Conservation (phyloP, 2,888 invertebrate species). For the Peribatodes rhomboidaria region DNA sequence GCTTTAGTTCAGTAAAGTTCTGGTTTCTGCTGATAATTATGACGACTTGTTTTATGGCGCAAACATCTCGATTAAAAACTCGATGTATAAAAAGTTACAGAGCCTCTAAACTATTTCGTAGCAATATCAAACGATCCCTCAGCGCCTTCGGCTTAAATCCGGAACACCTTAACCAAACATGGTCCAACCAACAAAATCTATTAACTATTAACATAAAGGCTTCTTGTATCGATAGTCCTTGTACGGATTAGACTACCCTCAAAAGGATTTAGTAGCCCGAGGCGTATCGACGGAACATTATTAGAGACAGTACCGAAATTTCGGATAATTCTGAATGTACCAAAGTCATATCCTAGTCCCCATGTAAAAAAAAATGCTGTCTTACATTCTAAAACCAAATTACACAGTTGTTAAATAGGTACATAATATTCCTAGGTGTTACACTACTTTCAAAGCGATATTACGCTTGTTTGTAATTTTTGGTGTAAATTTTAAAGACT, state of each 20-base stretch:
- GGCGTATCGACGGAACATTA: slow-evolving; percentile 59
- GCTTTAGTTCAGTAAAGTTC: too few species aligned
- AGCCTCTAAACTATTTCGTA: not conserved
- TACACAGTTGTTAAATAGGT: too few species aligned
- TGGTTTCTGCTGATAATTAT: too few species aligned
- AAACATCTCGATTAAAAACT: too few species aligned
- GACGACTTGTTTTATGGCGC: too few species aligned
- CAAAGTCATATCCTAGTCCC: not conserved
- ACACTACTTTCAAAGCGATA: too few species aligned
- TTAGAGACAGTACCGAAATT: slow-evolving; percentile 59
- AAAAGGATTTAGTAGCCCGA: slow-evolving; percentile 73
- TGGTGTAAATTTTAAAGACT: too few species aligned
- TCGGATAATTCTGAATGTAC: not conserved
- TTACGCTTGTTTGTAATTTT: too few species aligned
- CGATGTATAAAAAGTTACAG: not conserved
- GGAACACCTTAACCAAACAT: slow-evolving; percentile 37
- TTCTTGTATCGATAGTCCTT: slow-evolving; percentile 77
- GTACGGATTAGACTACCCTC: slow-evolving; percentile 73
- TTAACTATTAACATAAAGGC: slow-evolving; percentile 56
- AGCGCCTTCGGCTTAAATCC: slow-evolving; percentile 37
- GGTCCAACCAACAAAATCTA: slow-evolving; percentile 51
- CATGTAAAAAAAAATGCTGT: too few species aligned
- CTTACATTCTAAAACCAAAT: too few species aligned
- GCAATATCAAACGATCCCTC: slow-evolving; percentile 7
- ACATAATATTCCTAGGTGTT: too few species aligned